A percentile compares a stretch with the other conserved stretches of the same genome.
Evolutionary conservation across 53 echinoderm and acorn worm genomes (phyloP).

Genomic region (Henricia sp.): DNA sequence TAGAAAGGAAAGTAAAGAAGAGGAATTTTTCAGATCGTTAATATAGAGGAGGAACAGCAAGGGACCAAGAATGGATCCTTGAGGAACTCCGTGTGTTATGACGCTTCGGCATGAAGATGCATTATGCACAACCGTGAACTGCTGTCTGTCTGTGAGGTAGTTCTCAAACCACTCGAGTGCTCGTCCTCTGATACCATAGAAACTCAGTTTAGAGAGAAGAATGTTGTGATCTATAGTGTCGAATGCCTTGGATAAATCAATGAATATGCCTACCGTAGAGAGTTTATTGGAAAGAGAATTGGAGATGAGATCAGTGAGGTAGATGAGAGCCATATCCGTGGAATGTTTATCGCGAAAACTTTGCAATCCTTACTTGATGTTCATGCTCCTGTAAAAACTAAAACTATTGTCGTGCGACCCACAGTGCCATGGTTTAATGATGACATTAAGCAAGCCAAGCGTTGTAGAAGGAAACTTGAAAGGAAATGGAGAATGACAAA

Average conservation of each 20-base stretch:
- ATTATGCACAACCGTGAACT: not conserved
- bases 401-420: too few species aligned
- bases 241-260: not conserved
- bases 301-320: not conserved
- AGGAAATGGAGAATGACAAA: too few species aligned
- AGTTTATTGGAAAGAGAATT: not conserved
- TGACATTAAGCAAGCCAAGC: too few species aligned
- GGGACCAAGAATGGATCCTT: not conserved
- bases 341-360: constrained; percentile 1
- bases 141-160: not conserved
- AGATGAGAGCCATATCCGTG: constrained; percentile 3
- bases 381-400: too few species aligned
- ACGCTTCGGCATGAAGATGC: not conserved
- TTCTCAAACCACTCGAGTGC: not conserved
- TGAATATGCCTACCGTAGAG: not conserved
- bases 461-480: too few species aligned
- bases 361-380: too few species aligned
- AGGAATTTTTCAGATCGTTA: too few species aligned
- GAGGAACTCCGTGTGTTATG: not conserved
- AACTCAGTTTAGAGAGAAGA: not conserved
- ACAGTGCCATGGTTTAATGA: too few species aligned
- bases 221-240: constrained; percentile 8
- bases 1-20: too few species aligned
- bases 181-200: not conserved
- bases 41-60: too few species aligned